phyloP scores from a whole-genome alignment of 2,797 vertebrate species.

The Ctenopoma multispine region DNA sequence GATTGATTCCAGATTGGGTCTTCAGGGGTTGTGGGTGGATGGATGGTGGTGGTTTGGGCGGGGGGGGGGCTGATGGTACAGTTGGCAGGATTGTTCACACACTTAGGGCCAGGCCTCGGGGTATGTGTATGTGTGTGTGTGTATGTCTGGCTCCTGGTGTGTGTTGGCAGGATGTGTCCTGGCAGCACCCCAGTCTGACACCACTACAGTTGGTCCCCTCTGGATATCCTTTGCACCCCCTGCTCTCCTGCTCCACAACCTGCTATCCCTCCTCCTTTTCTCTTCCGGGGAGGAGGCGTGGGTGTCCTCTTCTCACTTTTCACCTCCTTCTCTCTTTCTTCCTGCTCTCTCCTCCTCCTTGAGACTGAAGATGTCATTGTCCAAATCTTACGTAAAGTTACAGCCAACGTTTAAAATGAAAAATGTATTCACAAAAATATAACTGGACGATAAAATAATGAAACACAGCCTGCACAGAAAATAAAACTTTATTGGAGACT shows the following conservation, averaged over 20 bases:
- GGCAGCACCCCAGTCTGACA: constrained; percentile 73
- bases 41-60: constrained; percentile 17
- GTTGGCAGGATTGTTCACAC: constrained; percentile 66
- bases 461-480: constrained; percentile 58
- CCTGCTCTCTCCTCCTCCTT: constrained; percentile 2
- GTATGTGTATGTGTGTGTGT: constrained; percentile 8
- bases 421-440: constrained; percentile 39
- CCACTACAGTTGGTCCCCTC: constrained; percentile 73
- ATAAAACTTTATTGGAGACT: constrained; percentile 66
- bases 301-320: constrained; percentile 25
- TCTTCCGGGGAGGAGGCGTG: constrained; percentile 35
- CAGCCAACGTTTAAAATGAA: constrained; percentile 43
- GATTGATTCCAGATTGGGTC: constrained; percentile 70
- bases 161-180: constrained; percentile 63
- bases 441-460: constrained; percentile 58
- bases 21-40: constrained; percentile 46
- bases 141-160: constrained; percentile 54
- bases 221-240: constrained; percentile 63
- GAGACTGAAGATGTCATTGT: constrained; percentile 5
- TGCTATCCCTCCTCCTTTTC: constrained; percentile 25
- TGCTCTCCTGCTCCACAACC: constrained; percentile 48
- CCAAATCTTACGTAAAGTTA: constrained; percentile 16
- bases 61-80: constrained; percentile 44
- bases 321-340: neutral
- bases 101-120: constrained; percentile 60